Base-by-base conservation (phyloP, 2,113 vertebrate species). In the Solea senegalensis region DNA sequence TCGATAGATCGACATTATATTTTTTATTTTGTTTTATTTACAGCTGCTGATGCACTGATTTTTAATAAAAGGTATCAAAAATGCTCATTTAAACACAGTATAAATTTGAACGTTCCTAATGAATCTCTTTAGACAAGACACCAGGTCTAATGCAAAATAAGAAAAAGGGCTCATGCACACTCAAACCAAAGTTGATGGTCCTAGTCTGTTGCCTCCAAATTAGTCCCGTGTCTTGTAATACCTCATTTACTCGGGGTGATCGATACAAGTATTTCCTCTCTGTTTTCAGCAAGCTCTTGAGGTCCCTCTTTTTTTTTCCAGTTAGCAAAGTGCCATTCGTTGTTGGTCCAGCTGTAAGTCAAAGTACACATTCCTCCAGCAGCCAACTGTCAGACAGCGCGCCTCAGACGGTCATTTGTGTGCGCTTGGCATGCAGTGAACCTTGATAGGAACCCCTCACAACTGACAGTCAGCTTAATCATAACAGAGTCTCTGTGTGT, bases 391-490 rank as follows among this genome's bases (percentile, higher is more conserved):
- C 85, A 72, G 75, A 41, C 80, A 69, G 81, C 14, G 46, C 8
- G 56, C 69, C 76, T 78, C 61, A 85, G 76, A 58, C 34, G n/a
- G 66, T 66, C 72, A 58, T 90, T 84, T 88, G 69, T 86, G 80
- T 68, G 74, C 71, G 34, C 61, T 72, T 27, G 68, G 67, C 67
- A 51, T 57, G 83, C 82, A 72, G 44, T 83, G 81, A 86, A 87
- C 87, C 86, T 79, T 86, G 82, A 84, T 84, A 86, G 82, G 73
- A 83, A 83, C 68, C 65, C 62, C 60, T 84, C 80, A 85, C 70
- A 65, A 84, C 81, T 91, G 92, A 90, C 90, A 91, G 86, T 79
- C 83, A 48, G 78, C 76, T 86, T 91, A 88, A 91, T 91, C 83
- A 86, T 89, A 90, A 87, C 81, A 85, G 80, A 85, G 77, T 74